These are phyloP conservation scores for Turnix velox DNA, from an alignment of 2,113 vertebrate genomes.

Conservation along the genomic window DNA sequence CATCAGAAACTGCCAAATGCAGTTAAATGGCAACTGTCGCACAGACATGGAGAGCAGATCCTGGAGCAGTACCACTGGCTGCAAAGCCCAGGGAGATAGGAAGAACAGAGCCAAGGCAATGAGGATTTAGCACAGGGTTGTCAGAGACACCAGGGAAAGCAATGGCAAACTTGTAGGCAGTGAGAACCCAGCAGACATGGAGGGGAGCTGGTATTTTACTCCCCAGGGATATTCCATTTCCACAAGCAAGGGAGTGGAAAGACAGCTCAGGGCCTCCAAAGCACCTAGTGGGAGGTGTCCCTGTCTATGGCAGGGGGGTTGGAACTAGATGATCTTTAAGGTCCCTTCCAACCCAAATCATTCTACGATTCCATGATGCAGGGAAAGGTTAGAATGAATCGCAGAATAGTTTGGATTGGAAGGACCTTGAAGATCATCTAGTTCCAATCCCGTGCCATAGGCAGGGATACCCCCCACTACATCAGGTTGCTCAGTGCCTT, in stretches of 20 bases:
- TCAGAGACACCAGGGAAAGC: accelerated
- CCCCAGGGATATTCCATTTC: neutral
- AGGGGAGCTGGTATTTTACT: neutral
- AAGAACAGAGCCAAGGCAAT: neutral
- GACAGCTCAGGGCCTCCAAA: neutral
- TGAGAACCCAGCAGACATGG: neutral
- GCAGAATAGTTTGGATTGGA: no score
- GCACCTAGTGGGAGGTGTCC: no score
- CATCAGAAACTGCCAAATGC: neutral
- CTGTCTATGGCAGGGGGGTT: no score
- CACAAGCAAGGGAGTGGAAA: neutral
- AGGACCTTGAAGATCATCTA: no score
- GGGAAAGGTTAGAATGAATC: no score
- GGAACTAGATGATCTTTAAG: no score
- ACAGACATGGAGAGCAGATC: neutral
- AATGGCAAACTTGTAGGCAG: neutral
- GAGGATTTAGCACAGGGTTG: neutral
- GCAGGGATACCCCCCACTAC: no score
- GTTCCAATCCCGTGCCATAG: no score
- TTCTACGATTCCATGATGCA: no score
- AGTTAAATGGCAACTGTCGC: neutral
- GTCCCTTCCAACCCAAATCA: no score
- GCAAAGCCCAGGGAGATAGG: accelerated
- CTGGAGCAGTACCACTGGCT: neutral
- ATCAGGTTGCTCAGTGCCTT: no score